These are phyloP conservation scores for Pampusana beccarii DNA, from an alignment of 2,113 vertebrate species.

Conservation along the genomic window DNA sequence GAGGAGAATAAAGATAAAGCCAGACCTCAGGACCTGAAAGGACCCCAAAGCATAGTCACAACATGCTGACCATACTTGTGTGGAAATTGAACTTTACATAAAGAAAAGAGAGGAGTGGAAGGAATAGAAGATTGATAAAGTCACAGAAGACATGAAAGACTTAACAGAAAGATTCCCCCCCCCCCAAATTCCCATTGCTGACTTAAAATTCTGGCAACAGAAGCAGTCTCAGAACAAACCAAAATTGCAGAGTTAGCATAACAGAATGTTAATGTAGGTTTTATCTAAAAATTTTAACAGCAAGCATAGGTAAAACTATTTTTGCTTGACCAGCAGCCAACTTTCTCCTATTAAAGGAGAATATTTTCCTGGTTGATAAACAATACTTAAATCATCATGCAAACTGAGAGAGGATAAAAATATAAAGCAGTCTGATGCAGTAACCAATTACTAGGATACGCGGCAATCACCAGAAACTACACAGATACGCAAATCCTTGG, in stretches of 20 bases:
- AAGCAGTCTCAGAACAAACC: neutral
- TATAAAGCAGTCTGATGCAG: neutral
- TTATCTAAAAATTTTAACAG: neutral
- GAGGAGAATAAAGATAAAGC: neutral
- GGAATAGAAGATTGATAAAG: neutral
- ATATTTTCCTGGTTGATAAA: neutral
- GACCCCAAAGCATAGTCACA: neutral
- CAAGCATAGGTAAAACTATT: slow-evolving; percentile 3
- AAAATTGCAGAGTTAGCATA: neutral
- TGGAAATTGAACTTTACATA: neutral
- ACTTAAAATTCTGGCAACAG: neutral
- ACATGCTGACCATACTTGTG: rapidly evolving
- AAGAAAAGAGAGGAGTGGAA: neutral
- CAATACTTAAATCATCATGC: neutral
- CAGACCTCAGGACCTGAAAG: neutral
- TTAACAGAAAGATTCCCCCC: neutral
- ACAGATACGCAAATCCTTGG: neutral
- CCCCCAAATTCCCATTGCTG: neutral
- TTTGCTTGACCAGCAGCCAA: neutral
- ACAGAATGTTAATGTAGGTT: neutral
- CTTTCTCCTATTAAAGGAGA: neutral
- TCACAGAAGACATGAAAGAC: neutral
- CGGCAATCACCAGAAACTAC: neutral
- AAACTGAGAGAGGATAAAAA: neutral
- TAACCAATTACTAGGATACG: neutral